Evolutionary conservation across 2,797 vertebrate genomes (phyloP), one percentile per base, ranked within the genome.

Genomic region (Brachyrhaphis roseni): DNA sequence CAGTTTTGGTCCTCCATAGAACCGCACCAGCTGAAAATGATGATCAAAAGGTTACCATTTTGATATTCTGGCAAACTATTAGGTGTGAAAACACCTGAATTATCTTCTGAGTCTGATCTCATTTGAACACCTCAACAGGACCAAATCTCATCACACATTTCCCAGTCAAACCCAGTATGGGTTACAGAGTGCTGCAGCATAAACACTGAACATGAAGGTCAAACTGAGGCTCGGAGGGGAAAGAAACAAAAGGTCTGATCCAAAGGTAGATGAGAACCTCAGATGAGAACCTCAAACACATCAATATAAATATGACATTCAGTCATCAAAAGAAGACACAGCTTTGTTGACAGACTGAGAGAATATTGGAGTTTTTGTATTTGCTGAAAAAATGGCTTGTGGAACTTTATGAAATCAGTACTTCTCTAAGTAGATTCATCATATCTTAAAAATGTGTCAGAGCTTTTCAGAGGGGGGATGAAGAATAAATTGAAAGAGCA

Each of bases 331-430:
- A 34, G 5, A 16, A 72, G 28, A 72, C 18, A 47, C 8, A 31
- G 18, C 34, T 34, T 47, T 36, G 31, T 36, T 39, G 72, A 53
- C 72, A 5, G 47, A 73, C 34, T 20, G 31, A 36, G 18, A 23
- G 34, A 51, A 74, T 36, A 39, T 53, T 12, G 26, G 28, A 47
- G 20, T 31, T 72, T 47, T 47, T 28, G 8, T 45, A 28, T 64
- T 62, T 0, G 16, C 34, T 68, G 23, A 20, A 6, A 51, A 51
- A 11, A 47, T 31, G 18, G 16, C 13, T 46, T 49, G n/a, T 1
- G 23, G 72, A 74, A 36, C 72, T 55, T 74, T 12, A 74, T 74
- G 11, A 53, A 74, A 74, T 74, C 31, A 51, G 39, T 36, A 36
- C 20, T 49, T 73, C 5, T 51, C 47, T 39, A 34, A 66, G 31